Percentiles rank a stretch among this genome's conserved stretches.
phyloP scores from a whole-genome alignment of 1,140 invertebrate species.

The Eumeta japonica region DNA sequence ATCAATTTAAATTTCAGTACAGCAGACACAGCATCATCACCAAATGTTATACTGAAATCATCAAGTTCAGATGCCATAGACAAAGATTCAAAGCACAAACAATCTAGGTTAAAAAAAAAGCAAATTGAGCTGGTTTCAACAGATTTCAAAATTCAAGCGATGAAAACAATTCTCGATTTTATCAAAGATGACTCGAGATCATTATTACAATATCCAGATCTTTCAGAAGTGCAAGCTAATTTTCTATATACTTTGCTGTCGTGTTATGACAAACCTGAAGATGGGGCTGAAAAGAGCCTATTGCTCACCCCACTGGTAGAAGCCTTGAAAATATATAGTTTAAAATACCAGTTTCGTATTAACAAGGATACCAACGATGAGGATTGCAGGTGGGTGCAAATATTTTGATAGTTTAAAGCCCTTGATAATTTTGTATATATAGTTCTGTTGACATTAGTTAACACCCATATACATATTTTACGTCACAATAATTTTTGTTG shows the following conservation, averaged over 20 bases:
- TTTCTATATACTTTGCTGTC: constrained; percentile 14
- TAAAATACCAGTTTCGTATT: constrained; percentile 19
- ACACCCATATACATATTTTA: too few relatives aligned
- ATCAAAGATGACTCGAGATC: constrained; percentile 15
- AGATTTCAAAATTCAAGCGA: constrained; percentile 17
- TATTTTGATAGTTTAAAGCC: neutral
- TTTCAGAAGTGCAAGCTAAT: constrained; percentile 11
- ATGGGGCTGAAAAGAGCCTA: constrained; percentile 7
- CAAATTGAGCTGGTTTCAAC: too few relatives aligned
- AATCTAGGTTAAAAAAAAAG: too few relatives aligned
- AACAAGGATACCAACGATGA: constrained; percentile 2
- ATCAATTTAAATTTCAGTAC: too few relatives aligned
- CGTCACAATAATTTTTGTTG: too few relatives aligned
- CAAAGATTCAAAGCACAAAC: too few relatives aligned
- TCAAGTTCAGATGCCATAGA: too few relatives aligned
- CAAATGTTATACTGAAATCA: too few relatives aligned
- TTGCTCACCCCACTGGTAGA: constrained; percentile 17
- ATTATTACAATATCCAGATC: constrained; percentile 17
- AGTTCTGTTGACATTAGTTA: too few relatives aligned
- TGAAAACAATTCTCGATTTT: constrained; percentile 21
- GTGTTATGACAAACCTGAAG: too few relatives aligned
- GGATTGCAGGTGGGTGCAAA: neutral
- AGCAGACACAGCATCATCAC: too few relatives aligned
- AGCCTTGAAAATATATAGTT: constrained; percentile 13
- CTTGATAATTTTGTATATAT: too few relatives aligned